Evolutionary conservation across 2,797 vertebrate genomes (phyloP).

Genomic region (Girardinus metallicus): DNA sequence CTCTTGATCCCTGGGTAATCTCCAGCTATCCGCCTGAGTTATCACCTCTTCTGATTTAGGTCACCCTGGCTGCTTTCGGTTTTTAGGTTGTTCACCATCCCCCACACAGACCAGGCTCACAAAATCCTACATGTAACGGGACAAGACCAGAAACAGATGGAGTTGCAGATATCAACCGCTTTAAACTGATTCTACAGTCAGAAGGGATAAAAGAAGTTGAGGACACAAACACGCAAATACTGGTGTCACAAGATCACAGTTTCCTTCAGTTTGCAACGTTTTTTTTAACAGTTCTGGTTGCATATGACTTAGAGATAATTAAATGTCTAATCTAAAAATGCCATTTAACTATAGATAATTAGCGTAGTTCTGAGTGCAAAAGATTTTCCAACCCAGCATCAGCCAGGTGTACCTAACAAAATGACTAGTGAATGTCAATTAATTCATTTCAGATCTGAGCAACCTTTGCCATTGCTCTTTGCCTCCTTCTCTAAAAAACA

Average conservation of each 20-base stretch:
- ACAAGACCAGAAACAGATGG: conserved; percentile 37
- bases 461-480: conserved; percentile 33
- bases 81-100: conserved; percentile 66
- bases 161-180: background rate
- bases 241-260: background rate
- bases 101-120: conserved; percentile 30
- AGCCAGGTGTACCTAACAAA: background rate
- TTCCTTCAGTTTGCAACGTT: background rate
- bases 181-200: background rate
- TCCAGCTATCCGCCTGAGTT: conserved; percentile 76
- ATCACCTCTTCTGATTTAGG: conserved; percentile 78
- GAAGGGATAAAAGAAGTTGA: background rate
- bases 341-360: background rate
- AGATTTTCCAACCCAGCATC: background rate
- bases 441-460: conserved; percentile 21
- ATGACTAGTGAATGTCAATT: background rate
- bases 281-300: background rate
- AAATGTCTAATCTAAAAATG: background rate
- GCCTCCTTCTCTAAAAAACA: conserved; percentile 23
- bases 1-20: conserved; percentile 81
- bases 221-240: background rate
- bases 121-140: conserved; percentile 42
- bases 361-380: background rate
- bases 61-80: conserved; percentile 70
- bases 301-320: background rate